Conservation (phyloP, 2,113 vertebrate species). For the Propithecus coquereli region DNA sequence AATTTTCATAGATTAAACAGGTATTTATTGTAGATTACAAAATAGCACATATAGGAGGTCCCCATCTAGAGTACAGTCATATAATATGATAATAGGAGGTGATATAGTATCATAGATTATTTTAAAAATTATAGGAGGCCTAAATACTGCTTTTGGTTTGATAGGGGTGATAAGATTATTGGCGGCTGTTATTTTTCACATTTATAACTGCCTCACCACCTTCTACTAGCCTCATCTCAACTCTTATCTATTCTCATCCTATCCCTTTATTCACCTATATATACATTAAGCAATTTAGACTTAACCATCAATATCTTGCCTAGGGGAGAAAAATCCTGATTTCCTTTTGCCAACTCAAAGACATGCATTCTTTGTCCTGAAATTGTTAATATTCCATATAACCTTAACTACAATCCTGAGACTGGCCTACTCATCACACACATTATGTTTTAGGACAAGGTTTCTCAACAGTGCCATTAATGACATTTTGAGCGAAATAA, state of each 20-base stretch:
- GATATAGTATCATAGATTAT: background rate
- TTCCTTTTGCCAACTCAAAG: background rate
- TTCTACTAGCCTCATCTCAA: background rate
- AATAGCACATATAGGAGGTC: background rate
- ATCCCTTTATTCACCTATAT: background rate
- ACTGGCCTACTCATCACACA: background rate
- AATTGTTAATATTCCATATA: background rate
- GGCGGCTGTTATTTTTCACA: background rate
- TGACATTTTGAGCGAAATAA: fast-evolving
- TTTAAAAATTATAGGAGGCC: background rate
- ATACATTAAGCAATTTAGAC: background rate
- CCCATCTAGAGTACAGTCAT: background rate
- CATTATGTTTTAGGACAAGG: fast-evolving
- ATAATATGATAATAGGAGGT: background rate
- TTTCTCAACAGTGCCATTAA: background rate
- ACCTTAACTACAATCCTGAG: background rate
- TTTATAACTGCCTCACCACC: background rate
- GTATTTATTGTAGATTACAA: background rate
- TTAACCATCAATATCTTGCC: background rate
- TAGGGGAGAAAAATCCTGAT: background rate
- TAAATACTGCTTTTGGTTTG: background rate
- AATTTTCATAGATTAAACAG: background rate
- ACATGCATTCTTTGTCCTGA: background rate
- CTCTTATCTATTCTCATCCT: background rate
- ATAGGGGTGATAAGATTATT: background rate